Conservation (phyloP, 2,797 vertebrate species). For the Pterois miles region DNA sequence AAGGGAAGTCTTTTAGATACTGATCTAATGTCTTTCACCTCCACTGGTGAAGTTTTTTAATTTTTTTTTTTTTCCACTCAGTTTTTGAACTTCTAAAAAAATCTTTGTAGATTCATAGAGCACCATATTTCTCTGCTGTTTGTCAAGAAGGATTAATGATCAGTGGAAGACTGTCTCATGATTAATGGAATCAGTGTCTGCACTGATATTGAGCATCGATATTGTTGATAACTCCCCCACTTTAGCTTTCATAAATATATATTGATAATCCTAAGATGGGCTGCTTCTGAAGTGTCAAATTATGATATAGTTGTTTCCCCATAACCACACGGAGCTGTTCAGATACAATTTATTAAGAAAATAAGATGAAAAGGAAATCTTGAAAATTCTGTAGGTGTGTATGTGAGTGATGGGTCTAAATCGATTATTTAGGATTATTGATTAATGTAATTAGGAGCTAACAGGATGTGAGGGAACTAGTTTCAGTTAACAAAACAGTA, state of each 20-base stretch:
- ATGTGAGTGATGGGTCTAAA: not conserved
- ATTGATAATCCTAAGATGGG: not conserved
- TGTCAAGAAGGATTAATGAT: constrained; percentile 16
- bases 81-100: constrained; percentile 1
- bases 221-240: not conserved
- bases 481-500: not conserved
- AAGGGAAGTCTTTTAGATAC: constrained; percentile 7
- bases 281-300: not conserved
- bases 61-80: not conserved
- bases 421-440: not conserved
- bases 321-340: not conserved
- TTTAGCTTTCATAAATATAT: not conserved
- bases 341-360: not conserved
- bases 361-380: not conserved
- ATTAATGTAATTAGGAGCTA: not conserved
- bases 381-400: not conserved
- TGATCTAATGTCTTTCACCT: constrained; percentile 27
- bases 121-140: not conserved
- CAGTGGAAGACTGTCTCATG: not conserved
- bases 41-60: constrained; percentile 6
- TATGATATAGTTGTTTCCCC: not conserved
- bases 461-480: not conserved
- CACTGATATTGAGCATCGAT: not conserved
- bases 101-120: constrained; percentile 1
- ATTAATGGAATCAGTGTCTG: constrained; percentile 21